Base-by-base conservation (phyloP, 2,888 invertebrate species). In the Parnassius mnemosyne region DNA sequence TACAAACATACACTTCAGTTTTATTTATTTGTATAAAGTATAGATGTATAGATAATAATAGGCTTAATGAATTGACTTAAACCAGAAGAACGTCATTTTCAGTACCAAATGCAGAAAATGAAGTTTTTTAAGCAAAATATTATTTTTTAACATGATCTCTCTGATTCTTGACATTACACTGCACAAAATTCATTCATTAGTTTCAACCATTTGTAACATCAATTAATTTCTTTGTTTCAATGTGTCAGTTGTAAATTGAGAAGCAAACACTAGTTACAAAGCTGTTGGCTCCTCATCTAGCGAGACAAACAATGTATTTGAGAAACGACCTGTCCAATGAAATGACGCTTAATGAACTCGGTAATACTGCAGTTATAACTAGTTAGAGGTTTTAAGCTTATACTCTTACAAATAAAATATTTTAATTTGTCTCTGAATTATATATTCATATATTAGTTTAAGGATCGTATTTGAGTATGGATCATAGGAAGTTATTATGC, bases 171-270 rank as follows among this genome's bases (percentile, higher is more conserved):
- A 3, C 54, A 58, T 71, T 78, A 75, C 75, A 71, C 85, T 85
- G 65, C 65, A 16, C 57, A 60, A 55, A 57, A 69, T 73, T 74
- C 80, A 84, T 85, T 87, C 85, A 87, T 89, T 85, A 85, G 79
- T 81, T 78, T 77, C 78, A 79, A 80, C 84, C 87, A 87, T 88
- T 89, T 84, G 81, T 79, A 79, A 87, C 86, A 85, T 89, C 89
- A 85, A 89, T 90, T 89, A 89, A 88, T 89, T 83, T 88, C 88
- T 89, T 89, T 89, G 90, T 90, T 87, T 83, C 84, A 80, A 83
- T 78, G 82, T 85, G 90, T 89, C 90, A 88, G 86, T 78, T 72
- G 75, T 78, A 86, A 89, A 90, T 90, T 89, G 88, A 89, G 90
- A 87, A 89, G 86, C 89, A 90, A 90, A 90, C 88, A 90, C 87